Percentiles rank a stretch among this genome's conserved stretches.
Conservation (phyloP, 2,113 vertebrate genomes). For the Trinectes maculatus region DNA sequence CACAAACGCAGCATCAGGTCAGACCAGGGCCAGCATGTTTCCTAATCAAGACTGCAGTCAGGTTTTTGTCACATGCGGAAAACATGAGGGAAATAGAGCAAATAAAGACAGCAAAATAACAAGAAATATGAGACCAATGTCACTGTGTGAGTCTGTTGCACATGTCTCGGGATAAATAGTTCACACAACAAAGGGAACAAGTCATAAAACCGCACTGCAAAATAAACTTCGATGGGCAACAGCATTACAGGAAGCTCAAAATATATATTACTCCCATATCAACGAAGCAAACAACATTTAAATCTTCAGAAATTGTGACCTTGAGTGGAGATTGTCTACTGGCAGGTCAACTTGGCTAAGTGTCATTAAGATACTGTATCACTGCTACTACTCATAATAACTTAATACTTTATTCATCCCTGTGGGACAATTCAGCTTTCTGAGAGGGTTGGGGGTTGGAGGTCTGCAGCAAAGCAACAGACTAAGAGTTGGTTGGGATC, state of each 20-base stretch:
- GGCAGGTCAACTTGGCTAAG: background rate
- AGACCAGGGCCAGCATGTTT: background rate
- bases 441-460: background rate
- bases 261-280: background rate
- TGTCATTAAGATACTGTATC: background rate
- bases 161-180: no score
- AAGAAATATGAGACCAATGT: background rate
- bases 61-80: slow-evolving; percentile 12
- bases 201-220: background rate
- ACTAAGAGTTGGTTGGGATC: background rate
- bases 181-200: no score
- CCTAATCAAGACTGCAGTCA: slow-evolving; percentile 1
- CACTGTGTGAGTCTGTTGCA: background rate
- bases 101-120: background rate
- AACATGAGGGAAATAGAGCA: slow-evolving; percentile 4
- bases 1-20: slow-evolving; percentile 7
- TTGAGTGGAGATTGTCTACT: background rate
- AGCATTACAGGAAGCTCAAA: background rate
- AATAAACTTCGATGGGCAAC: background rate
- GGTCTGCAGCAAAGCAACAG: background rate
- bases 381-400: background rate
- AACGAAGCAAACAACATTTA: background rate
- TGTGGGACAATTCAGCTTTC: background rate
- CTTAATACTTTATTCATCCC: slow-evolving; percentile 8
- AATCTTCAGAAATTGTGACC: background rate